Base-by-base conservation (phyloP, 2,888 invertebrate species). In the Pomacea canaliculata region DNA sequence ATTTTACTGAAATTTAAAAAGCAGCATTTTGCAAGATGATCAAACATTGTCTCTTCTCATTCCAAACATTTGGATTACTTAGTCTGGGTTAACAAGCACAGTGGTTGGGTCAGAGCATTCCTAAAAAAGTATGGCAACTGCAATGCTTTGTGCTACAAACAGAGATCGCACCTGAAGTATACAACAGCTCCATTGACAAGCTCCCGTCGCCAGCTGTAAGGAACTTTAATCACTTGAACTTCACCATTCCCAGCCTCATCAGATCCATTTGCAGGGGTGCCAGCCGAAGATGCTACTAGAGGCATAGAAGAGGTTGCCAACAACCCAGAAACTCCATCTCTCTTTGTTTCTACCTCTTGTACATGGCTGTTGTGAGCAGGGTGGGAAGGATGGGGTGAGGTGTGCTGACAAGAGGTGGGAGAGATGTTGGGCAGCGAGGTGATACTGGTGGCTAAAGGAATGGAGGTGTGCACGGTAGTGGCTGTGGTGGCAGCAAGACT, bases 131-230 rank as follows among this genome's bases (percentile, higher is more conserved):
- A 37, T 37, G 37, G 37, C 37, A 37, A 5, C 37, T 37, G 37
- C 37, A 37, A 37, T 37, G 37, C 5, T 37, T 37, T 37, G 37
- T 37, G 37, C 37, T 37, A 37, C 37, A 23, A 23, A 23, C 23
- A 56, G 16, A 56, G 51, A 23, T 60, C 92, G 92, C 90, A 95
- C 95, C 95, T 95, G 91, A 95, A 93, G 92, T 95, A 95, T 88
- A 94, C 93, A 91, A 95, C 93, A 91, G 93, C 93, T 85, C 94
- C 94, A 91, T 94, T 94, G 89, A 93, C 93, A 85, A 93, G 92
- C 84, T 94, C 92, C 89, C 96, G 93, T 91, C 94, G 94, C 95
- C 95, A 96, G 82, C 95, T 95, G 86, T 93, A 93, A 83, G 95
- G 95, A 87, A 95, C 94, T 85, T 93, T 88, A 79, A 93, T 91